These are phyloP conservation scores for Microcebus ravelobensis DNA, from an alignment of 2,113 vertebrate species.

Conservation along the genomic window DNA sequence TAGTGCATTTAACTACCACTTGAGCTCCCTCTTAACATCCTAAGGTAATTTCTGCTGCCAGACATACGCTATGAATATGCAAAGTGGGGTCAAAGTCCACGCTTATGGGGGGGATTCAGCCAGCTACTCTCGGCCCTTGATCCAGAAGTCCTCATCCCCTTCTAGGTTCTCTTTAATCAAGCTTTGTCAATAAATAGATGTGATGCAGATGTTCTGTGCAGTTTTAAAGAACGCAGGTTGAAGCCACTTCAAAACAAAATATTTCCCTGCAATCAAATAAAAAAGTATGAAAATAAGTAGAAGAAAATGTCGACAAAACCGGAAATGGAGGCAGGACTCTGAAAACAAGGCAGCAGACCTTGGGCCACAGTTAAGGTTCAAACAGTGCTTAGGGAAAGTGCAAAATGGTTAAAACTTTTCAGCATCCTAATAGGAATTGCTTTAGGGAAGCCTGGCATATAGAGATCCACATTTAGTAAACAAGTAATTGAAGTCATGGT, in stretches of 20 bases:
- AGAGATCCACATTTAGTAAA: accelerated
- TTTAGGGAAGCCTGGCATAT: background rate
- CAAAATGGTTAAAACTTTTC: accelerated
- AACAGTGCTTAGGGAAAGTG: background rate
- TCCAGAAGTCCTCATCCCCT: background rate
- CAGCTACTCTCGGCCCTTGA: background rate
- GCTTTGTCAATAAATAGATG: background rate
- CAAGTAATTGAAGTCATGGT: background rate
- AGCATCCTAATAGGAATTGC: background rate
- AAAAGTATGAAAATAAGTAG: background rate
- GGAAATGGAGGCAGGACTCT: background rate
- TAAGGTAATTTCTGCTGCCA: background rate
- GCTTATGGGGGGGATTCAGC: background rate
- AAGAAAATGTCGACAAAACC: background rate
- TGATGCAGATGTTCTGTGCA: background rate
- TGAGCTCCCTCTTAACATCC: background rate
- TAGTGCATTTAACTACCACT: background rate
- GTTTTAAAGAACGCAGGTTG: background rate
- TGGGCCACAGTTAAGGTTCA: background rate
- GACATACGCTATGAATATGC: background rate
- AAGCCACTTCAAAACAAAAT: conserved; percentile 28
- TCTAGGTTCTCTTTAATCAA: background rate
- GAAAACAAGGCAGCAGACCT: background rate
- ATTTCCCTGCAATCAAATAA: background rate
- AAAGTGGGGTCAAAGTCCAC: accelerated